Evolutionary conservation across 2,797 vertebrate genomes (phyloP), one percentile per base, ranked within the genome.

Genomic region (Zonotrichia albicollis): DNA sequence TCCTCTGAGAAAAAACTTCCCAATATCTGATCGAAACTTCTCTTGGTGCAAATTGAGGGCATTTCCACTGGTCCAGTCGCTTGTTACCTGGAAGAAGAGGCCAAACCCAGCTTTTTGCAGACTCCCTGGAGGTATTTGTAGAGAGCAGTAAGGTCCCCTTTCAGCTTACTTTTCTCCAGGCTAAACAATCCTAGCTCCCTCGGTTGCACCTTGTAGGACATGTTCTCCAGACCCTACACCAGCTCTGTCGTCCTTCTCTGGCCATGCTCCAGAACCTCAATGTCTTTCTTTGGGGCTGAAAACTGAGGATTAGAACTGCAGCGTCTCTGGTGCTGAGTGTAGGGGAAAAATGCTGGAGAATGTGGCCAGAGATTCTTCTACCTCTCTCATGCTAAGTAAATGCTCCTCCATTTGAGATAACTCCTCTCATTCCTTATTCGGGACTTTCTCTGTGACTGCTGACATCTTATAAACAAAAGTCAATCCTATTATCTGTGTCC

Each of bases 371-470:
- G 48, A 81, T 77, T 58, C 61, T 76, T 26, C 91, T 93, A 65
- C 94, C 90, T 96, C 94, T 94, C 73, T n/a, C 92, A 93, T 93
- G 92, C 89, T 91, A 89, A 92, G 91, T 82, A 40, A 95, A 66
- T 84, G 43, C 68, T 92, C 73, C 90, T 88, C 89, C 50, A 78
- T 90, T 90, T 93, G 76, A 87, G 64, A 38, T 72, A 61, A 91
- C 57, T 51, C 17, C 18, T 4, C 13, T 26, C 16, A 17, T 36
- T 60, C 21, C 32, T 42, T 46, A 10, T 51, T 27, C 22, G 32
- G 45, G 20, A 67, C 18, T 61, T 81, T 62, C 23, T 36, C 23
- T 58, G 71, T 61, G 60, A 25, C 17, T 66, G 34, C n/a, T 53
- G 15, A 29, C 32, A 36, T 20, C 1, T 12, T 38, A 20, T 11